These are phyloP conservation scores for Melanotaenia maccullochi DNA, from an alignment of 2,797 vertebrate species.

Conservation along the genomic window DNA sequence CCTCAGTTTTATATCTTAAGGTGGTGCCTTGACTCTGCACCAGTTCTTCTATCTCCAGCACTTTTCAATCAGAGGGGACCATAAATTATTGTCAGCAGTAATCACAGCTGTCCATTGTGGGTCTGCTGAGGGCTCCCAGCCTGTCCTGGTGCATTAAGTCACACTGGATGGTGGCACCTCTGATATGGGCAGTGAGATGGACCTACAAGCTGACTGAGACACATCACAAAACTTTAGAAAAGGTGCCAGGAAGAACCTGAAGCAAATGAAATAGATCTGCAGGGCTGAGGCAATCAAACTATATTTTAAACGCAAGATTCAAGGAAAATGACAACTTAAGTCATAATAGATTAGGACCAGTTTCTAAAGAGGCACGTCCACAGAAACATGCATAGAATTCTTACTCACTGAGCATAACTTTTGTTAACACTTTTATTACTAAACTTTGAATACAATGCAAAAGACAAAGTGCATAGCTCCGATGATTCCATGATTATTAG, in stretches of 20 bases:
- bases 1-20: constrained; percentile 82
- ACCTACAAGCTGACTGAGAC: constrained; percentile 54
- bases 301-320: constrained; percentile 22
- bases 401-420: constrained; percentile 33
- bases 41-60: constrained; percentile 70
- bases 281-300: constrained; percentile 27
- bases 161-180: constrained; percentile 65
- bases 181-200: constrained; percentile 58
- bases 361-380: constrained; percentile 10
- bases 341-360: background rate
- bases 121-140: constrained; percentile 70
- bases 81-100: constrained; percentile 84
- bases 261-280: constrained; percentile 64
- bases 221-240: constrained; percentile 58
- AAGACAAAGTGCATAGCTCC: constrained; percentile 49
- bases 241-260: constrained; percentile 52
- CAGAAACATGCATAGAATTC: background rate
- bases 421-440: constrained; percentile 42
- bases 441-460: constrained; percentile 45
- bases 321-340: constrained; percentile 1
- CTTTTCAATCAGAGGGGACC: constrained; percentile 81
- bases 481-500: constrained; percentile 26
- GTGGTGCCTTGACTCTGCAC: constrained; percentile 74
- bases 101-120: constrained; percentile 79
- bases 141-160: constrained; percentile 79